Evolutionary conservation across 2,113 vertebrate genomes (phyloP).

Genomic region (Ceuthmochares aereus): DNA sequence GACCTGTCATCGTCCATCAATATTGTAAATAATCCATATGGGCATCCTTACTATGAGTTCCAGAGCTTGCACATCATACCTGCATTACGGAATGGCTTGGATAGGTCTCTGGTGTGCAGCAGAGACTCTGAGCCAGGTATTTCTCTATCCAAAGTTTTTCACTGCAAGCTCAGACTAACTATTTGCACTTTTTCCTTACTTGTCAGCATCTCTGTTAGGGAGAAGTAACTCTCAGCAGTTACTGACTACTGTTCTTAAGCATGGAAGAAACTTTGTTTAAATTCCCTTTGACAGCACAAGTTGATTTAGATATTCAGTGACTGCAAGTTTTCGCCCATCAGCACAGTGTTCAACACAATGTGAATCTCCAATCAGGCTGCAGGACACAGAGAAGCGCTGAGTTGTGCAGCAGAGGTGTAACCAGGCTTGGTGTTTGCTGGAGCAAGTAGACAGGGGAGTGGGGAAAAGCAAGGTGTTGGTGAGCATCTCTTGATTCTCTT

Average conservation of each 20-base stretch:
- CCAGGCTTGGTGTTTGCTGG: not conserved
- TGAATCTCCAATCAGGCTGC: not conserved
- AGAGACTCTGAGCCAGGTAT: not conserved
- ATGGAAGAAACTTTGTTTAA: not conserved
- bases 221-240: conserved; percentile 1
- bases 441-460: not conserved
- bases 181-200: not conserved
- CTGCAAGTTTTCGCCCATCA: conserved; percentile 5
- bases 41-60: not conserved
- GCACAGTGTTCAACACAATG: not conserved
- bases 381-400: not conserved
- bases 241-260: not conserved
- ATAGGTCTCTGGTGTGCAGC: not conserved
- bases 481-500: not conserved
- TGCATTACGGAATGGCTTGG: not conserved
- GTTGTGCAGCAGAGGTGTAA: not conserved
- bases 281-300: not conserved
- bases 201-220: not conserved
- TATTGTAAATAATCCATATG: not conserved
- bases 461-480: not conserved
- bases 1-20: not conserved
- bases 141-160: not conserved
- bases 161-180: not conserved
- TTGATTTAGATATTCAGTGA: conserved; percentile 44
- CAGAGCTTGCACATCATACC: not conserved